Evolutionary conservation across 2,113 vertebrate species (phyloP), one percentile per base, ranked within the genome.

Genomic region (Etheostoma cragini): DNA sequence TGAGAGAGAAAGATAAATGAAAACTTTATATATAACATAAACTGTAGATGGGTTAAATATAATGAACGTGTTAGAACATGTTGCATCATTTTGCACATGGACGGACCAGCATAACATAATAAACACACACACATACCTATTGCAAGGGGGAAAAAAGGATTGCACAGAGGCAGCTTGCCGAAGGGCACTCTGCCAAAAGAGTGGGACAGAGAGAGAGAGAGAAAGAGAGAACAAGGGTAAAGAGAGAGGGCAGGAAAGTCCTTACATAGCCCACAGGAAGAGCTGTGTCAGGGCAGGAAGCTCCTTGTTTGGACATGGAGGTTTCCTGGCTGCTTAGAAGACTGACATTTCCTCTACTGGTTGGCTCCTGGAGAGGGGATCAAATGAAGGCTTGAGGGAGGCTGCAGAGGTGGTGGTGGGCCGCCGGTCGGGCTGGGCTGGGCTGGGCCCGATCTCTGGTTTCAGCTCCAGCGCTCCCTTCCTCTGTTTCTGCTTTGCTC

Each of bases 191-290:
- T 66, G 92, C 94, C 94, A 95, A 94, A 85, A 85, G 86, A 88
- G 92, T 84, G 89, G 80, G 90, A 91, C 89, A 86, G 74, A 82
- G 81, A 88, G 45, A 52, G 47, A 82, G 35, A 62, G 68, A 78
- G 57, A 73, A 30, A 82, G 57, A 65, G 58, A 80, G 86, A 65
- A 50, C 61, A 60, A 81, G 77, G 66, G 78, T 66, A 70, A 60
- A 87, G 81, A 81, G 78, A 79, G 38, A 63, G 87, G 87, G 89
- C 95, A 95, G 94, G 95, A 95, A 96, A 93, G 87, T 90, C 95
- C 95, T 94, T 95, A 95, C 94, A 96, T 96, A 95, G 95, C 88
- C 93, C 77, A 85, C 94, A 95, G 95, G 94, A 96, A 95, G 93
- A 92, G 88, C 89, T 85, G 90, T 92, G 94, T 94, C 93, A 93